A percentile compares a stretch with the other conserved stretches of the same genome.
Evolutionary conservation across 2,113 vertebrate genomes (phyloP).

Genomic region (Datnioides undecimradiatus): DNA sequence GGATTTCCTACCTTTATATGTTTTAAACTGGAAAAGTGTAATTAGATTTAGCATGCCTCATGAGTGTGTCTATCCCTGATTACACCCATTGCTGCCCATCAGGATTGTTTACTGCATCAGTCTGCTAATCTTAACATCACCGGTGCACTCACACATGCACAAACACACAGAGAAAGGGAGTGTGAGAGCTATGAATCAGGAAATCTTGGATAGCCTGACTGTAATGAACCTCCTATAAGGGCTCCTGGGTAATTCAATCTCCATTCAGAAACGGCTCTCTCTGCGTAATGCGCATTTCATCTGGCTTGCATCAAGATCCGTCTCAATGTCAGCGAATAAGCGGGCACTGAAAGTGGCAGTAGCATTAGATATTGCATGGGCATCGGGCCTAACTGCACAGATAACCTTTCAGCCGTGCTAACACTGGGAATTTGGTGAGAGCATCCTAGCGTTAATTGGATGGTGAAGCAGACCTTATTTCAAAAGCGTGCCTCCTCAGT

Average conservation of each 20-base stretch:
- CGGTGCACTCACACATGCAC: slow-evolving; percentile 6
- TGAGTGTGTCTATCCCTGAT: slow-evolving; percentile 53
- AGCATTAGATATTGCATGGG: slow-evolving; percentile 50
- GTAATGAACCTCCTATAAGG: slow-evolving; percentile 67
- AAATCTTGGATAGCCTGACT: slow-evolving; percentile 42
- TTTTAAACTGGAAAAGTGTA: slow-evolving; percentile 65
- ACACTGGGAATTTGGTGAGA: slow-evolving; percentile 56
- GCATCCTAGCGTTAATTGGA: slow-evolving; percentile 65
- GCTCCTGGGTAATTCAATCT: slow-evolving; percentile 69
- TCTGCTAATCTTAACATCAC: slow-evolving; percentile 47
- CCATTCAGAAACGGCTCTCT: slow-evolving; percentile 60
- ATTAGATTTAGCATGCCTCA: slow-evolving; percentile 62
- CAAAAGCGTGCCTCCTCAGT: slow-evolving; percentile 56
- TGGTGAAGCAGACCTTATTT: slow-evolving; percentile 58
- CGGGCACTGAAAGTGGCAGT: slow-evolving; percentile 42
- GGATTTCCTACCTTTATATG: slow-evolving; percentile 41
- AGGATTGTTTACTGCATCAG: slow-evolving; percentile 60
- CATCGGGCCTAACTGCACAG: slow-evolving; percentile 56
- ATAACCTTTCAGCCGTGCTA: slow-evolving; percentile 71
- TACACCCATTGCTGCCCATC: slow-evolving; percentile 62
- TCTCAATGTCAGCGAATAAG: slow-evolving; percentile 45
- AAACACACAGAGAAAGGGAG: slow-evolving; percentile 16
- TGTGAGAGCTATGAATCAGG: slow-evolving; percentile 52
- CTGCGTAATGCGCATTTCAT: slow-evolving; percentile 60
- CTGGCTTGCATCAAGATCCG: slow-evolving; percentile 43